Evolutionary conservation across 1,140 invertebrate genomes (phyloP).

Genomic region (Maconellicoccus hirsutus): DNA sequence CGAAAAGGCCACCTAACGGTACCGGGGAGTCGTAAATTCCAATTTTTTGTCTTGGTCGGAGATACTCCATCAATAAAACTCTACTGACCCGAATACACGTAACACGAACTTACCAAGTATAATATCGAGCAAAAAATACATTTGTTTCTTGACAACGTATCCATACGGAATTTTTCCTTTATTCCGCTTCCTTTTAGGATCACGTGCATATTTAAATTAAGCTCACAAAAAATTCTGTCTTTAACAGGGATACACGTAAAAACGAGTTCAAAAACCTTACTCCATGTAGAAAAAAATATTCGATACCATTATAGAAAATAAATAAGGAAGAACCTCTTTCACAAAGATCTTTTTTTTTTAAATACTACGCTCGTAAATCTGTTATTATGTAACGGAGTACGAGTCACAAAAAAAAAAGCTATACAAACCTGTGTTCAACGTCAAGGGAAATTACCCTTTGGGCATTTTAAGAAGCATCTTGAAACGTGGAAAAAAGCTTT

Average conservation of each 20-base stretch:
- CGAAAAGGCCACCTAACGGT: not conserved
- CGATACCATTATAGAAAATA: not conserved
- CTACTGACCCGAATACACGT: not conserved
- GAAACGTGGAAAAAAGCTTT: slow-evolving; percentile 8
- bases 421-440: slow-evolving; percentile 1
- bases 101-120: not conserved
- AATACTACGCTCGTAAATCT: not conserved
- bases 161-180: too few species aligned
- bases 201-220: not conserved
- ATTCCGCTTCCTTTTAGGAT: too few species aligned
- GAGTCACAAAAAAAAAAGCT: not conserved
- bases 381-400: not conserved
- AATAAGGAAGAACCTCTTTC: not conserved
- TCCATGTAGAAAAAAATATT: not conserved
- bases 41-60: not conserved
- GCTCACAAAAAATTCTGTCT: not conserved
- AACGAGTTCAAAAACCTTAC: not conserved
- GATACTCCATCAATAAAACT: not conserved
- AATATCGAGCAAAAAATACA: too few species aligned
- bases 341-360: not conserved
- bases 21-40: not conserved
- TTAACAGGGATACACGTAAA: not conserved
- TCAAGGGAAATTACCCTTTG: slow-evolving; percentile 3
- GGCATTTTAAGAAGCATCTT: slow-evolving; percentile 4
- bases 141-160: too few species aligned